Evolutionary conservation across 2,797 vertebrate species (phyloP).

Genomic region (Gambelia wislizenii): DNA sequence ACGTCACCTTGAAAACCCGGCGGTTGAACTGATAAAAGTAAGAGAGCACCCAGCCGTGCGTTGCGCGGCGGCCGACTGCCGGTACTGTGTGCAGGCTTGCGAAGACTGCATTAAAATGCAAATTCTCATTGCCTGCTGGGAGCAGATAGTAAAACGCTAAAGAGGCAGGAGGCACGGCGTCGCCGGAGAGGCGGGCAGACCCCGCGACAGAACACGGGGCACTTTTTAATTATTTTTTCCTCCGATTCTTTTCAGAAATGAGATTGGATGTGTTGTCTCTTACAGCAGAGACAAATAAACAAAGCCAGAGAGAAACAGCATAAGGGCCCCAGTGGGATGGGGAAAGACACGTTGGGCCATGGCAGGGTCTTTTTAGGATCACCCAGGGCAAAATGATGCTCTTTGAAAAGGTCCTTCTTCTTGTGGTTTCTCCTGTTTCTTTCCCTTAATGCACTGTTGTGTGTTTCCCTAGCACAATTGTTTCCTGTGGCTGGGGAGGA

Average conservation of each 20-base stretch:
- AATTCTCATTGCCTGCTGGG: slow-evolving; percentile 63
- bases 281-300: not conserved
- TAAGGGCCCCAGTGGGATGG: not conserved
- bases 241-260: not conserved
- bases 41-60: no score
- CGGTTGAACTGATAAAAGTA: not conserved
- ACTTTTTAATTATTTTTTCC: slow-evolving; percentile 40
- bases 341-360: not conserved
- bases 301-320: not conserved
- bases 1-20: not conserved
- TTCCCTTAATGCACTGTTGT: no score
- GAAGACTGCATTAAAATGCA: slow-evolving; percentile 60
- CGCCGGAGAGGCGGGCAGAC: not conserved
- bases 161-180: slow-evolving; percentile 13
- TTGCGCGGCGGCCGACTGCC: not conserved
- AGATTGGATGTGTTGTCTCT: not conserved
- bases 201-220: not conserved
- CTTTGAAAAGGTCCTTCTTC: no score
- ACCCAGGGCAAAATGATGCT: no score
- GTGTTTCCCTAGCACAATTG: no score
- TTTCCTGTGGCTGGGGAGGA: no score
- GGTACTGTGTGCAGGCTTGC: slow-evolving; percentile 37
- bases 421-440: no score
- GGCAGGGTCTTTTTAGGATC: no score
- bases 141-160: slow-evolving; percentile 57